Evolutionary conservation across 1,140 invertebrate species (phyloP), one percentile per base, ranked within the genome.

Genomic region (Asbolus verrucosus): DNA sequence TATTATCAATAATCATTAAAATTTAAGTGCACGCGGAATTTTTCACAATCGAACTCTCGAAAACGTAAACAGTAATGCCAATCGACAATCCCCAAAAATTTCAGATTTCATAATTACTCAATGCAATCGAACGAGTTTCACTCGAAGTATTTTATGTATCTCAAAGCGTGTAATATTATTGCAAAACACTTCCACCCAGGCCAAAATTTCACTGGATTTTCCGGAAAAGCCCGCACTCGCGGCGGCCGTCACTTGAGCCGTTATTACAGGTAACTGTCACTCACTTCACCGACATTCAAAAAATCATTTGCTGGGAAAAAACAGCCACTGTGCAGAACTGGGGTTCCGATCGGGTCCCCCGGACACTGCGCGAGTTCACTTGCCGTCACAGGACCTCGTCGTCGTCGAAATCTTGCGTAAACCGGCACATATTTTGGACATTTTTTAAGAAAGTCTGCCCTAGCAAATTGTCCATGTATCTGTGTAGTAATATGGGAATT

Each of bases 391-490:
- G 33, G 19, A 27, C 46, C 46, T 54, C 21, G 46, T 2, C 41
- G n/a, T n/a, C 21, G 46, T 24, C 11, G 21, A 24, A 27, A 36
- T 36, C 36, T 54, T 54, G 60, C 39, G 65, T 62, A 67, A 73
- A 67, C 71, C 70, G 62, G 19, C 63, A 50, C 67, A 70, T 77
- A 76, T 79, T 79, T 78, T 72, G 78, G 75, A 73, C 70, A 76
- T 78, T 79, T 77, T 79, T 78, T 75, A 76, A 76, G 74, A 79
- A 77, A 79, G 73, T 73, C 76, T 71, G 73, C 73, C 77, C 75
- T 72, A 75, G 74, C 76, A 75, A 78, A 79, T 79, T 77, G 73
- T 79, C 77, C 75, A 65, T 77, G 76, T 79, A 78, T 80, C 74
- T 78, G 73, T 80, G 75, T 73, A 74, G 74, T 79, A 78, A 77